Percentiles rank a stretch among this genome's conserved stretches.
Conservation (phyloP, 2,797 vertebrate genomes). For the Lacerta bilineata region DNA sequence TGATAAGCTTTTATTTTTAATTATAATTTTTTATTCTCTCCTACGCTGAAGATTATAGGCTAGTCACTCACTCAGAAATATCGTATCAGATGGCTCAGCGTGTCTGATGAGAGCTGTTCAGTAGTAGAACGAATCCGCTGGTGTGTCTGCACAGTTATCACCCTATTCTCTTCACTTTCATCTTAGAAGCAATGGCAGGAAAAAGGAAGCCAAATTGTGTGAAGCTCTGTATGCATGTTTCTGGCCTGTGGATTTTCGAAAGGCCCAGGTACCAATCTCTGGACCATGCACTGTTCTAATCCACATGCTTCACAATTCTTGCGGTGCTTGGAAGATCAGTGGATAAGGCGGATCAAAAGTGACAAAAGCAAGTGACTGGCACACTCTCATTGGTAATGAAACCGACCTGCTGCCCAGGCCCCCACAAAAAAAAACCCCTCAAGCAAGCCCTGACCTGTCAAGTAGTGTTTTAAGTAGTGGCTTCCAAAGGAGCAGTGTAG, state of each 20-base stretch:
- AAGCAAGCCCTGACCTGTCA: not conserved
- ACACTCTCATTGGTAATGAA: not conserved
- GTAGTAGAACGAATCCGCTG: not conserved
- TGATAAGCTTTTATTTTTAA: not conserved
- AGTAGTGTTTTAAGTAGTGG: too few relatives aligned
- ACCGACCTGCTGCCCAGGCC: not conserved
- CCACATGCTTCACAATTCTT: not conserved
- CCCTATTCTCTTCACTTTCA: not conserved
- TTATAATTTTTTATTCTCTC: not conserved
- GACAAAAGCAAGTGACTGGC: not conserved
- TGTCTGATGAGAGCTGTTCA: constrained; percentile 16
- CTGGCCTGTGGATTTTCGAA: not conserved
- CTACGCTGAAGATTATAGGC: not conserved
- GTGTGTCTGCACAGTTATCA: not conserved
- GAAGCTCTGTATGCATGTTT: not conserved
- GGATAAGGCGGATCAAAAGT: not conserved
- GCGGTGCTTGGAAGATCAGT: not conserved
- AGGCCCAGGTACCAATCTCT: not conserved
- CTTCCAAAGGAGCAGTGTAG: too few relatives aligned
- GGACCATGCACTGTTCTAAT: not conserved
- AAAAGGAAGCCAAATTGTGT: not conserved
- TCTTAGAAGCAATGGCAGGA: not conserved
- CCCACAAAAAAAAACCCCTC: too few relatives aligned
- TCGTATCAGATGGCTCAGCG: constrained; percentile 40
- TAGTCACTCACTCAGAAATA: constrained; percentile 44